Percentiles rank a stretch among this genome's conserved stretches.
phyloP scores from a whole-genome alignment of 2,797 vertebrate species.

The Intellagama lesueurii region DNA sequence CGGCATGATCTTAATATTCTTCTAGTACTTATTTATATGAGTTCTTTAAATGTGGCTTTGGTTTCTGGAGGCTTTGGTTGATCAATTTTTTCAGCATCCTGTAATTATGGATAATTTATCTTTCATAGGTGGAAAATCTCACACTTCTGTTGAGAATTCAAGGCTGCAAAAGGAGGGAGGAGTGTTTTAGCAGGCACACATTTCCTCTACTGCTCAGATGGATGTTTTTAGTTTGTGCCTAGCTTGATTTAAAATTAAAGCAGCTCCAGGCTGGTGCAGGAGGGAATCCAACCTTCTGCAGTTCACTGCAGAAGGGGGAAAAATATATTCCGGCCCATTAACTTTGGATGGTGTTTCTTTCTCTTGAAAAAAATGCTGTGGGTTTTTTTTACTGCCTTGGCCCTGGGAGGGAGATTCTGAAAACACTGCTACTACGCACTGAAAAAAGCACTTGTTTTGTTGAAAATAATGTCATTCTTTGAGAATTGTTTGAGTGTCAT shows the following conservation, averaged over 20 bases:
- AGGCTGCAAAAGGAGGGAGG: not conserved
- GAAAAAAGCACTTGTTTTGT: constrained; percentile 15
- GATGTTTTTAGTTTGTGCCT: constrained; percentile 3
- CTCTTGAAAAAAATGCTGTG: not conserved
- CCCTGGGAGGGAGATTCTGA: not conserved
- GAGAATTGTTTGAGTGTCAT: not conserved
- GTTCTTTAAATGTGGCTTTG: not conserved
- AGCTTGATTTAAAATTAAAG: constrained; percentile 36
- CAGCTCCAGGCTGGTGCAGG: not conserved
- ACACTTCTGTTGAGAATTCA: constrained; percentile 1
- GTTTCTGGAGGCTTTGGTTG: not conserved
- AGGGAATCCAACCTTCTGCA: not conserved
- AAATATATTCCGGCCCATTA: constrained; percentile 28
- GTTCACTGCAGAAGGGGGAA: not conserved
- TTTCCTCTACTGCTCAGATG: not conserved
- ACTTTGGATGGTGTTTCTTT: not conserved
- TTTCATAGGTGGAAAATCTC: constrained; percentile 9
- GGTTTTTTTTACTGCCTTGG: not conserved
- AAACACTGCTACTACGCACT: not conserved
- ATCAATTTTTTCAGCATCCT: not conserved
- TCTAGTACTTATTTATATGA: not conserved
- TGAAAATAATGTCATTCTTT: not conserved
- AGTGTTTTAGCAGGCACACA: not conserved
- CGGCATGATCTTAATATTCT: not conserved
- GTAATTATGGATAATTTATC: not conserved